Percentiles rank a stretch among this genome's conserved stretches.
Evolutionary conservation across 2,113 vertebrate genomes (phyloP).

Genomic region (Dipodomys ordii): DNA sequence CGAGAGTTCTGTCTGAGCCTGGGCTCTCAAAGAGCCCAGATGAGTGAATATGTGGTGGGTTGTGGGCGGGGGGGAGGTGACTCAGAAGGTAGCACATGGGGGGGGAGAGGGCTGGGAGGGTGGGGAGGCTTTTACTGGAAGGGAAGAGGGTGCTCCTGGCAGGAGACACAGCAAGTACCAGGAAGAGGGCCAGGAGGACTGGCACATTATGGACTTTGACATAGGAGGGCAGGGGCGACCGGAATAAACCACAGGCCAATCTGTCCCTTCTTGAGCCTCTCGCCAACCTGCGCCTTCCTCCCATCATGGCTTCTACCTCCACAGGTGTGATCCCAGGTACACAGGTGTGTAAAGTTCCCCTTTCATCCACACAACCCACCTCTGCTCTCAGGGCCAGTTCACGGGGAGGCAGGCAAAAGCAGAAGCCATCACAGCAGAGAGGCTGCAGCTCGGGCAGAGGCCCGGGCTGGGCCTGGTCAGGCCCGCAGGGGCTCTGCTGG

Average conservation of each 20-base stretch:
- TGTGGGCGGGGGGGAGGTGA: rapidly evolving
- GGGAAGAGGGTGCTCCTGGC: not conserved
- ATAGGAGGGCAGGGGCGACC: not conserved
- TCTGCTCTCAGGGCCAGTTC: too few species aligned
- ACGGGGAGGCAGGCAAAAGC: not conserved
- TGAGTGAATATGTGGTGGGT: too few species aligned
- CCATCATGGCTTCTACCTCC: not conserved
- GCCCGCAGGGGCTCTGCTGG: too few species aligned
- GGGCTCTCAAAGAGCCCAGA: not conserved
- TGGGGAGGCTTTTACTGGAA: not conserved
- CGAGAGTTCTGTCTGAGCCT: not conserved
- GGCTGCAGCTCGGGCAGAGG: too few species aligned
- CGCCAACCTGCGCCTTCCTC: not conserved
- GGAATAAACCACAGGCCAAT: not conserved
- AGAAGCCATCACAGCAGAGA: not conserved
- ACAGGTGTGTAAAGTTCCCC: too few species aligned
- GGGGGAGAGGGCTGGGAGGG: not conserved
- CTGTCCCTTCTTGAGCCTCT: not conserved
- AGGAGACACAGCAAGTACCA: not conserved
- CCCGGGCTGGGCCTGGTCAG: too few species aligned
- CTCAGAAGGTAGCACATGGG: not conserved
- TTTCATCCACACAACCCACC: not conserved
- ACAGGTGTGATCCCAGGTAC: too few species aligned
- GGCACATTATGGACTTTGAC: not conserved
- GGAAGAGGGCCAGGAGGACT: not conserved